Evolutionary conservation across 2,113 vertebrate species (phyloP).

Genomic region (Petaurus breviceps): DNA sequence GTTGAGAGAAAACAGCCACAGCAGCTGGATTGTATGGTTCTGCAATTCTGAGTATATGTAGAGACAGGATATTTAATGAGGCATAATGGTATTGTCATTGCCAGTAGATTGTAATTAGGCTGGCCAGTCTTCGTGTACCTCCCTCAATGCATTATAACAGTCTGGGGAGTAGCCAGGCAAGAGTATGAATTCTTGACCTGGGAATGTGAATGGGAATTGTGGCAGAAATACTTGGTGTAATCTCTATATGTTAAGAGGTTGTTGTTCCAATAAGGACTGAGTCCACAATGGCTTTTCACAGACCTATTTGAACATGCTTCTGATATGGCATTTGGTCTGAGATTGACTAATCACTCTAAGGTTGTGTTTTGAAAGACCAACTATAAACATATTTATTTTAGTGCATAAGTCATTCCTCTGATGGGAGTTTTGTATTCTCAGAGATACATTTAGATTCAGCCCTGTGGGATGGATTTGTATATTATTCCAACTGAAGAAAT

Average conservation of each 20-base stretch:
- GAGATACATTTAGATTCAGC: neutral
- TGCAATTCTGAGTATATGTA: neutral
- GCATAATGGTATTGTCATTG: neutral
- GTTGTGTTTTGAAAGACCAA: neutral
- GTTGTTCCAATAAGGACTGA: neutral
- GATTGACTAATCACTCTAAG: neutral
- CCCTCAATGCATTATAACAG: neutral
- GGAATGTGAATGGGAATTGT: neutral
- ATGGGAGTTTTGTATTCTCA: neutral
- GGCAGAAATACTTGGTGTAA: neutral
- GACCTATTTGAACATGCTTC: slow-evolving; percentile 45
- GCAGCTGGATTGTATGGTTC: neutral
- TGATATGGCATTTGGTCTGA: neutral
- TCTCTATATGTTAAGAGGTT: neutral
- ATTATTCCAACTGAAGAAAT: neutral
- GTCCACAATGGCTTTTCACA: slow-evolving; percentile 31
- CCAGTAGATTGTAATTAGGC: neutral
- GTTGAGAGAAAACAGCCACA: neutral
- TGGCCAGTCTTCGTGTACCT: neutral
- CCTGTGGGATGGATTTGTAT: neutral
- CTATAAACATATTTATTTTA: neutral
- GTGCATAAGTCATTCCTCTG: neutral
- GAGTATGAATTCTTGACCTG: neutral
- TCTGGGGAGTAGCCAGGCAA: neutral
- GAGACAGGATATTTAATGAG: neutral